Evolutionary conservation across 2,888 invertebrate genomes (phyloP).

Genomic region (Lasioglossum zephyrum): DNA sequence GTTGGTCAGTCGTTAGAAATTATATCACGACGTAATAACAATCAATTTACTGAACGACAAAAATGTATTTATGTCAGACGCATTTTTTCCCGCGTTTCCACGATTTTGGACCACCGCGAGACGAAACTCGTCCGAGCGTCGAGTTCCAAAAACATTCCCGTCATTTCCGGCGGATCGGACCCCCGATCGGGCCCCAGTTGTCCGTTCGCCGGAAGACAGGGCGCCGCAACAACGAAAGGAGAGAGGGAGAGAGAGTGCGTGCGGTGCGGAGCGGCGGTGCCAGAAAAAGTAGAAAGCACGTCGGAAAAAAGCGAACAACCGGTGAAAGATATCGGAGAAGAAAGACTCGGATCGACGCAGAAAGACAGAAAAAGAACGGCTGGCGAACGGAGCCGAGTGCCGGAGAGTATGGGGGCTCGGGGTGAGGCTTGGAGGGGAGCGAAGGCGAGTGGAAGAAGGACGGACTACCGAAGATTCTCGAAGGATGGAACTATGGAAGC

Average conservation of each 20-base stretch:
- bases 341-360: slow-evolving; percentile 54
- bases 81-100: background rate
- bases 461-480: slow-evolving; percentile 79
- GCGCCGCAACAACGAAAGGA: slow-evolving; percentile 37
- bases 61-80: background rate
- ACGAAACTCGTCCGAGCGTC: background rate
- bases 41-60: background rate
- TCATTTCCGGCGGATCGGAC: background rate
- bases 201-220: slow-evolving; percentile 1
- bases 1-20: background rate
- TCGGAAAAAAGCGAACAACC: slow-evolving; percentile 39
- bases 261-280: background rate
- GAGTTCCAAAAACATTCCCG: background rate
- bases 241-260: background rate
- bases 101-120: background rate
- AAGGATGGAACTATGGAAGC: slow-evolving; percentile 83
- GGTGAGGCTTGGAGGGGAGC: slow-evolving; percentile 64
- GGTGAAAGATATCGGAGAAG: slow-evolving; percentile 59
- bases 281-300: slow-evolving; percentile 37
- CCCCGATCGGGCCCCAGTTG: background rate
- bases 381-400: slow-evolving; percentile 54
- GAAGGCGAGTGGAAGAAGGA: slow-evolving; percentile 78
- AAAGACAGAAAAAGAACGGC: slow-evolving; percentile 58
- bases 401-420: slow-evolving; percentile 58
- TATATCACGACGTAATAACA: background rate